phyloP scores from a whole-genome alignment of 2,113 vertebrate genomes.

The Chrysemys picta region DNA sequence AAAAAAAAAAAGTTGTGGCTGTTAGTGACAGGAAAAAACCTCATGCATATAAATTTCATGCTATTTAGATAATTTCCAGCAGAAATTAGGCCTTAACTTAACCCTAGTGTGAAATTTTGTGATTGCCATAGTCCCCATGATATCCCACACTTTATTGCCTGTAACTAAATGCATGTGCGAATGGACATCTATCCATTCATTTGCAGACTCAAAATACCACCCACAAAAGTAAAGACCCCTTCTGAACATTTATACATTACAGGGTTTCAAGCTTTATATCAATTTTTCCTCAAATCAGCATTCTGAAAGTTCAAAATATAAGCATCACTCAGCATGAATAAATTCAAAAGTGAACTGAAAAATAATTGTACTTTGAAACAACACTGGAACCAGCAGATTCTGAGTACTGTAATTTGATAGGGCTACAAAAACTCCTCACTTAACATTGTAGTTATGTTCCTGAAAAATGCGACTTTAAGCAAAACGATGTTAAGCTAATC shows the following conservation, averaged over 20 bases:
- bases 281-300: not conserved
- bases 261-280: accelerated
- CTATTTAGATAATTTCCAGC: not conserved
- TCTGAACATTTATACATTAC: not conserved
- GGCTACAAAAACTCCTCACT: too few relatives aligned
- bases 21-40: not conserved
- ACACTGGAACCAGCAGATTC: not conserved
- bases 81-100: not conserved
- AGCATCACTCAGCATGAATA: not conserved
- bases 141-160: not conserved
- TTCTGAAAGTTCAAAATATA: not conserved
- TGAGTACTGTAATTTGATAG: not conserved
- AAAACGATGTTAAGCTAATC: too few relatives aligned
- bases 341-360: not conserved
- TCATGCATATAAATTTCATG: not conserved
- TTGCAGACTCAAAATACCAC: not conserved
- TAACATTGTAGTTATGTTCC: too few relatives aligned
- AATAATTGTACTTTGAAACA: not conserved
- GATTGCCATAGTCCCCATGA: too few relatives aligned
- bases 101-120: not conserved
- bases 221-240: not conserved
- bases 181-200: not conserved
- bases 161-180: not conserved
- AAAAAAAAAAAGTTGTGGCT: not conserved
- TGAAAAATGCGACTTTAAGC: too few relatives aligned